A percentile compares a stretch with the other conserved stretches of the same genome.
Evolutionary conservation across 2,113 vertebrate genomes (phyloP).

Genomic region (Barbus barbus): DNA sequence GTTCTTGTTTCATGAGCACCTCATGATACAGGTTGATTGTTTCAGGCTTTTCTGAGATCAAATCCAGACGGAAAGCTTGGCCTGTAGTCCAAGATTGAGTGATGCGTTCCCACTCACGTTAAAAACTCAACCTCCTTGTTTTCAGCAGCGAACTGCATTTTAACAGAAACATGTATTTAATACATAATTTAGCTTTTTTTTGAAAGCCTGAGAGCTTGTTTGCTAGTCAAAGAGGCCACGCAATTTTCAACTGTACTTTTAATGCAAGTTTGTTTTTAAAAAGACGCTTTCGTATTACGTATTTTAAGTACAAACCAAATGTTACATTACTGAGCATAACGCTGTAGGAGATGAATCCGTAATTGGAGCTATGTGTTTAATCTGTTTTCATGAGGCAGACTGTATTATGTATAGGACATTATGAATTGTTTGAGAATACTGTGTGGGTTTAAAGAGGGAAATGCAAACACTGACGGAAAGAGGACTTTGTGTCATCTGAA

Average conservation of each 20-base stretch:
- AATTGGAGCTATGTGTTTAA: no score
- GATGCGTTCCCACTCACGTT: not conserved
- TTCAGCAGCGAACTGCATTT: not conserved
- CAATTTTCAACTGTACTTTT: not conserved
- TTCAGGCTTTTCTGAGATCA: not conserved
- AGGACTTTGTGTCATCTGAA: conserved; percentile 51
- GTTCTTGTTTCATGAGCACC: not conserved
- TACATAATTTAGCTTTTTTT: not conserved
- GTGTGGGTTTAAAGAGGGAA: not conserved
- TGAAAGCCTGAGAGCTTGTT: not conserved
- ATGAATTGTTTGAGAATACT: not conserved
- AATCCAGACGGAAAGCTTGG: not conserved
- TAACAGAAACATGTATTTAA: not conserved
- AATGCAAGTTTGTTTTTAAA: no score
- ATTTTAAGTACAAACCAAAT: not conserved
- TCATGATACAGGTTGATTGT: not conserved
- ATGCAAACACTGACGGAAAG: not conserved
- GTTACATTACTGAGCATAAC: no score
- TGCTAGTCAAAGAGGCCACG: not conserved
- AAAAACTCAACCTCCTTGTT: not conserved
- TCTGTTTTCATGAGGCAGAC: not conserved
- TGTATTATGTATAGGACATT: no score
- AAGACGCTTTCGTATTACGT: not conserved
- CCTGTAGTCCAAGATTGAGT: not conserved
- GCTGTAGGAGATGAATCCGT: no score